phyloP scores from a whole-genome alignment of 2,888 invertebrate species.

The Dolichopus griseipennis region DNA sequence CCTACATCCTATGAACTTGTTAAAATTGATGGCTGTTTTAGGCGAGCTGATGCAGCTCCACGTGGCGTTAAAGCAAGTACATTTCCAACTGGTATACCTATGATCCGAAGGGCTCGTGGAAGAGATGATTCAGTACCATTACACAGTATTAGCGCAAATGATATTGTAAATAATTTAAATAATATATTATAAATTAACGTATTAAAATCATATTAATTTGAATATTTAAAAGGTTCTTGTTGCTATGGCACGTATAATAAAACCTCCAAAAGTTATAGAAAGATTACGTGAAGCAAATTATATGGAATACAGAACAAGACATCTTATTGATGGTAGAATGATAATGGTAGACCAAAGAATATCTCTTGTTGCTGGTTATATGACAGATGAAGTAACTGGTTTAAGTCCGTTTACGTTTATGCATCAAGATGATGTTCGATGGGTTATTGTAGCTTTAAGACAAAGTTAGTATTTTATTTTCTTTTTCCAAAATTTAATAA shows the following conservation, averaged over 20 bases:
- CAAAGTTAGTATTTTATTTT: constrained; percentile 55
- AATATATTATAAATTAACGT: not conserved
- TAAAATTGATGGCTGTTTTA: constrained; percentile 56
- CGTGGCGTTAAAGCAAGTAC: constrained; percentile 45
- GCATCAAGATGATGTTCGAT: constrained; percentile 80
- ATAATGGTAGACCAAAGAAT: constrained; percentile 87
- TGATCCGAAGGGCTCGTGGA: constrained; percentile 47
- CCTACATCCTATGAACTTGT: constrained; percentile 62
- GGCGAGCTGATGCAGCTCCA: constrained; percentile 50
- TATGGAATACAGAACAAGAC: constrained; percentile 83
- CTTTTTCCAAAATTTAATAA: not conserved
- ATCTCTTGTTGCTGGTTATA: constrained; percentile 77
- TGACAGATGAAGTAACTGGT: constrained; percentile 83
- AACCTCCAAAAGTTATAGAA: constrained; percentile 61
- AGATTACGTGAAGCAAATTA: constrained; percentile 58
- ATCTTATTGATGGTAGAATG: constrained; percentile 79
- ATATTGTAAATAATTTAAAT: constrained; percentile 44
- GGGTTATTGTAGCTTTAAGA: constrained; percentile 77
- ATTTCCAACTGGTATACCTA: constrained; percentile 38
- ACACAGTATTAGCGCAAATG: constrained; percentile 50
- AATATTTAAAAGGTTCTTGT: constrained; percentile 49
- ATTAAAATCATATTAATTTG: constrained; percentile 10
- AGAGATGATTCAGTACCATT: constrained; percentile 48
- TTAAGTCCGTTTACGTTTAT: constrained; percentile 81
- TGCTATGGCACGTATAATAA: constrained; percentile 63